Evolutionary conservation across 2,888 invertebrate genomes (phyloP).

Genomic region (Cremastinae sp.): DNA sequence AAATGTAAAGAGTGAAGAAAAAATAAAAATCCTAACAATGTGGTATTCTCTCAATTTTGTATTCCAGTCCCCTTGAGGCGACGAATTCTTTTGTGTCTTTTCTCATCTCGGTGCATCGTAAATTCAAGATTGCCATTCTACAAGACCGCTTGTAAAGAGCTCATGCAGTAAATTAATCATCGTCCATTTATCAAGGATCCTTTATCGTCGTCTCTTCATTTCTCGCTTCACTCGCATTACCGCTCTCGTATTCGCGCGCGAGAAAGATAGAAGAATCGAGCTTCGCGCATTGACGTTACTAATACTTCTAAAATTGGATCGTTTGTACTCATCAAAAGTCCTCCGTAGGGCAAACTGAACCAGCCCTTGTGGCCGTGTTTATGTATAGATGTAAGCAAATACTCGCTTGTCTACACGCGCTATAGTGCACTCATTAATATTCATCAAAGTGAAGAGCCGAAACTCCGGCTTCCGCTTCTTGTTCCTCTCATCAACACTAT

Average conservation of each 20-base stretch:
- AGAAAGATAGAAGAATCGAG: conserved; percentile 33
- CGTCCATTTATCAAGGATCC: conserved; percentile 54
- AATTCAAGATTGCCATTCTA: background rate
- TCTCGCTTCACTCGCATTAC: conserved; percentile 12
- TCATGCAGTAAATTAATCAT: conserved; percentile 60
- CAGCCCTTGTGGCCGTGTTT: background rate
- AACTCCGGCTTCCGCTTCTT: conserved; percentile 55
- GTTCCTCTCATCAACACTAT: conserved; percentile 27
- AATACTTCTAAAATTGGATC: conserved; percentile 58
- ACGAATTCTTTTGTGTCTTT: no score
- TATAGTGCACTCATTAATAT: conserved; percentile 60
- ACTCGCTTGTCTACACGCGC: conserved; percentile 15
- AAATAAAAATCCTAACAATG: no score
- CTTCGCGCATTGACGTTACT: conserved; percentile 48
- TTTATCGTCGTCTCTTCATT: conserved; percentile 37
- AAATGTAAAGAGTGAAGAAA: no score
- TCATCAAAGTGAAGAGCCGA: conserved; percentile 57
- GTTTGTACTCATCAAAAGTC: conserved; percentile 63
- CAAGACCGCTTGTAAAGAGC: conserved; percentile 17
- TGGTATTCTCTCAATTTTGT: no score
- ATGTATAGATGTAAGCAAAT: background rate
- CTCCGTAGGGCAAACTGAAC: conserved; percentile 35
- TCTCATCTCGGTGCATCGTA: no score
- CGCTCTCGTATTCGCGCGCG: conserved; percentile 1
- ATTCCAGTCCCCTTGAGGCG: no score